Evolutionary conservation across 2,113 vertebrate species (phyloP).

Genomic region (Lophotis ruficrista): DNA sequence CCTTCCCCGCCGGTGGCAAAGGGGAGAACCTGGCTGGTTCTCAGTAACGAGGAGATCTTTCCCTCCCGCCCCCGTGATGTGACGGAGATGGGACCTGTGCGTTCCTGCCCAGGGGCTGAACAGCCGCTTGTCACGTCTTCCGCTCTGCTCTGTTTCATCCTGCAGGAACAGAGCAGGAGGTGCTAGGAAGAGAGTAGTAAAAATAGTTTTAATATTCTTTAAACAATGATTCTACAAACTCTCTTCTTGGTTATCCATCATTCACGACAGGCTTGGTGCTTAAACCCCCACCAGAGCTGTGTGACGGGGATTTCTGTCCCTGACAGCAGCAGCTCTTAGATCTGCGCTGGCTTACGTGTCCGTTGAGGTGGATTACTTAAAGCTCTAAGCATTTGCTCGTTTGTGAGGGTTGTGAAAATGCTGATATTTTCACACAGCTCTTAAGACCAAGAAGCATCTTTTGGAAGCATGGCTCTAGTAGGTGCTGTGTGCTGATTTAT

Average conservation of each 20-base stretch:
- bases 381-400: background rate
- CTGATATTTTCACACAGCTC: background rate
- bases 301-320: background rate
- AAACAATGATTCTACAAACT: background rate
- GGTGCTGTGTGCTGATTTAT: background rate
- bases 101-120: background rate
- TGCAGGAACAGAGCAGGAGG: background rate
- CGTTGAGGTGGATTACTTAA: background rate
- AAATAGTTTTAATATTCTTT: background rate
- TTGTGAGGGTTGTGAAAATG: background rate
- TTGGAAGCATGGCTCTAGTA: background rate
- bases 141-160: background rate
- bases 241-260: background rate
- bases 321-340: background rate
- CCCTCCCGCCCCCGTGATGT: accelerated
- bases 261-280: background rate
- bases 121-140: accelerated
- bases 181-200: background rate
- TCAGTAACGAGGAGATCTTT: background rate
- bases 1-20: background rate
- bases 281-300: background rate
- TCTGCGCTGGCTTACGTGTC: background rate
- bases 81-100: background rate
- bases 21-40: background rate
- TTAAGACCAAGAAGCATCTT: background rate